These are phyloP conservation scores for Myotis brandtii DNA, from an alignment of 2,113 vertebrate species.

Conservation along the genomic window DNA sequence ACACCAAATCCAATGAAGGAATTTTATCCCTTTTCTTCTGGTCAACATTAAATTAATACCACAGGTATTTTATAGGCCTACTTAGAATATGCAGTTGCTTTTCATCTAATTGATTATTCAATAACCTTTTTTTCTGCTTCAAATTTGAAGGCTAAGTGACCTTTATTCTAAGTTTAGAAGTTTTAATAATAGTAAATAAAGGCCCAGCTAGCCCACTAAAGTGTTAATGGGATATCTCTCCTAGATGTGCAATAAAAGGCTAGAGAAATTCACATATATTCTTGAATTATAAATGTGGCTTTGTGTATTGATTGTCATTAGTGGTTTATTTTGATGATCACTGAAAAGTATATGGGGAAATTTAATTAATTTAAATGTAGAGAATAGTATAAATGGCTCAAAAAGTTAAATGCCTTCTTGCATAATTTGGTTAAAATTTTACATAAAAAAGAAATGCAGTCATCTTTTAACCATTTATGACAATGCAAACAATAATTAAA, in stretches of 20 bases:
- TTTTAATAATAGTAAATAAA: background rate
- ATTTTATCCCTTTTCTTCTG: background rate
- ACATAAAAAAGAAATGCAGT: background rate
- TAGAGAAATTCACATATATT: conserved; percentile 20
- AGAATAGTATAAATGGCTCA: background rate
- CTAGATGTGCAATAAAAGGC: background rate
- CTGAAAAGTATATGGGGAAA: background rate
- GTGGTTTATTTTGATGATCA: conserved; percentile 5
- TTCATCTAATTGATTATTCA: background rate
- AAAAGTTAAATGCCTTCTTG: background rate
- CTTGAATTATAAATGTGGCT: conserved; percentile 33
- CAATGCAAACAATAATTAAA: background rate
- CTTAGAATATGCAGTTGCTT: conserved; percentile 13
- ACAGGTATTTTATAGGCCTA: background rate
- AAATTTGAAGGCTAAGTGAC: background rate
- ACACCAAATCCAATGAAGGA: background rate
- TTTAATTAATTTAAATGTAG: conserved; percentile 28
- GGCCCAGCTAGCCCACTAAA: background rate
- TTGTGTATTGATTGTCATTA: background rate
- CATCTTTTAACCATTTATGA: background rate
- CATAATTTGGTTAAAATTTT: background rate
- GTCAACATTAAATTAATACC: background rate
- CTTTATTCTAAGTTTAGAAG: background rate
- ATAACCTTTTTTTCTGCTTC: background rate
- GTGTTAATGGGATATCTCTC: background rate